These are phyloP conservation scores for Ochropleura leucogaster DNA, from an alignment of 2,888 invertebrate species.

Conservation along the genomic window DNA sequence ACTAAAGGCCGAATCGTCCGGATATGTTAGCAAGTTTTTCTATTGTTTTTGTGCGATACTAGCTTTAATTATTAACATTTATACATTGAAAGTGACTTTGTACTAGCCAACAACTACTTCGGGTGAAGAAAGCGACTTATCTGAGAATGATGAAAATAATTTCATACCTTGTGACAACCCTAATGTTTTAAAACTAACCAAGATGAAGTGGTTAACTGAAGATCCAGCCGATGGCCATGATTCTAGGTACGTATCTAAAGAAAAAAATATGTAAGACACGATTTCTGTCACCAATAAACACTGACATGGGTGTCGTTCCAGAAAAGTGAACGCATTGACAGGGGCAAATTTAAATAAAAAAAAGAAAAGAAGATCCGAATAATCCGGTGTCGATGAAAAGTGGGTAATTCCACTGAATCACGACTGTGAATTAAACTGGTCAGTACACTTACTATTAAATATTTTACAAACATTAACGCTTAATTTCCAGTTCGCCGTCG, in stretches of 20 bases:
- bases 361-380: conserved; percentile 55
- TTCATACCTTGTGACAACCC: conserved; percentile 70
- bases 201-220: conserved; percentile 87
- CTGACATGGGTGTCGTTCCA: conserved; percentile 81
- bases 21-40: conserved; percentile 65
- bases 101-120: conserved; percentile 68
- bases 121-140: conserved; percentile 67
- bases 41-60: conserved; percentile 36
- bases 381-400: conserved; percentile 54
- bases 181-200: conserved; percentile 81
- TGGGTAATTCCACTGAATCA: conserved; percentile 36
- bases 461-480: conserved; percentile 26
- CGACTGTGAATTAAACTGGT: conserved; percentile 12
- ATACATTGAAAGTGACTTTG: conserved; percentile 50
- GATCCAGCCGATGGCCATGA: conserved; percentile 74
- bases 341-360: conserved; percentile 79
- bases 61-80: conserved; percentile 30
- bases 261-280: conserved; percentile 4
- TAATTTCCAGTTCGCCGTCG: conserved; percentile 77
- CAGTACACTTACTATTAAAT: background rate
- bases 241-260: conserved; percentile 77
- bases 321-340: conserved; percentile 84
- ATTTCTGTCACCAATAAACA: conserved; percentile 57
- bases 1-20: conserved; percentile 57
- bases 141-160: conserved; percentile 64